Percentiles rank a stretch among this genome's conserved stretches.
Evolutionary conservation across 2,113 vertebrate genomes (phyloP).

Genomic region (Castor canadensis): DNA sequence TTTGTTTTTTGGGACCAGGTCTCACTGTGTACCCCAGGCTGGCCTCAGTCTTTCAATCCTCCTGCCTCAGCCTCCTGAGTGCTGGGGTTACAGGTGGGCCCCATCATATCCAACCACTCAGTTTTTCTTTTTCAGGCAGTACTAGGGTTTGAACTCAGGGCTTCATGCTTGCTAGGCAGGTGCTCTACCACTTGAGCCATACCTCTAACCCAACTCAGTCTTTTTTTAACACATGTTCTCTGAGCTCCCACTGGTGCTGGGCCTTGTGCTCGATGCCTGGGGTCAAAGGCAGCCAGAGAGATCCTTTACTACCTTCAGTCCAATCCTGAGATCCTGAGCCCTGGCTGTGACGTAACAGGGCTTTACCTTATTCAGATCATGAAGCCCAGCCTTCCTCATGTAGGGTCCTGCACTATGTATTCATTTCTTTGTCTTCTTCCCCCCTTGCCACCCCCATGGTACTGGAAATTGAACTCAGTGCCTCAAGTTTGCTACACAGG

Average conservation of each 20-base stretch:
- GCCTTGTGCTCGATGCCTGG: constrained; percentile 12
- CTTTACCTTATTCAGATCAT: background rate
- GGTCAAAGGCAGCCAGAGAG: constrained; percentile 12
- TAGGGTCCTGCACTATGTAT: background rate
- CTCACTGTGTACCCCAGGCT: background rate
- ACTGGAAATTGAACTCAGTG: too few species aligned
- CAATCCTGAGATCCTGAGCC: background rate
- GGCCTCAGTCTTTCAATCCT: background rate
- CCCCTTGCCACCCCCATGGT: too few species aligned
- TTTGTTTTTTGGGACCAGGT: background rate
- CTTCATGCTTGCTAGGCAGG: too few species aligned
- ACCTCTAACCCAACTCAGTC: too few species aligned
- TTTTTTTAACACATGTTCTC: background rate
- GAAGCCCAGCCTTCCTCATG: background rate
- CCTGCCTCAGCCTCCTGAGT: background rate
- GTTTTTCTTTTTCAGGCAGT: background rate
- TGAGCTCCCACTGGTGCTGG: background rate
- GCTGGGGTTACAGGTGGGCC: background rate
- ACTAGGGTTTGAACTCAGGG: too few species aligned
- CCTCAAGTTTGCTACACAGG: background rate
- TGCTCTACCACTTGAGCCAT: too few species aligned
- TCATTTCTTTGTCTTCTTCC: too few species aligned
- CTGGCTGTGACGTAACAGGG: background rate
- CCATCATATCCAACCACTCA: background rate
- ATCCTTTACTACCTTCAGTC: background rate